Conservation (phyloP, 2,888 invertebrate species). For the Gymnoscelis rufifasciata region DNA sequence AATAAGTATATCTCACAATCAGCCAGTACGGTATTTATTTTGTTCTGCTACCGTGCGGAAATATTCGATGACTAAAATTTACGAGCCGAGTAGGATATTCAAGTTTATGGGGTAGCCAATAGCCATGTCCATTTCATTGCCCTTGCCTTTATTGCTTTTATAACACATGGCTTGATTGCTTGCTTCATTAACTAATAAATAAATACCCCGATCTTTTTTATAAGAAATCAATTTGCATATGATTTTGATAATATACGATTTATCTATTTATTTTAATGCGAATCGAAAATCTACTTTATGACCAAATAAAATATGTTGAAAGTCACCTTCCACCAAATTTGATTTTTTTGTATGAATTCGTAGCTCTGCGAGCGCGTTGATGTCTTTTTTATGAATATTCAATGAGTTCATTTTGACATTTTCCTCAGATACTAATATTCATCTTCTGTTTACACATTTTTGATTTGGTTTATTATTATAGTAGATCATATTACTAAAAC, state of each 20-base stretch:
- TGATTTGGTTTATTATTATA: too few relatives aligned
- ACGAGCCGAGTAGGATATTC: slow-evolving; percentile 41
- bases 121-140: slow-evolving; percentile 24
- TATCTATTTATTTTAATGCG: slow-evolving; percentile 3
- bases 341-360: slow-evolving; percentile 6
- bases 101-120: slow-evolving; percentile 41
- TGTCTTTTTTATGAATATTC: slow-evolving; percentile 18
- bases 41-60: slow-evolving; percentile 41
- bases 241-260: neutral
- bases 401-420: neutral
- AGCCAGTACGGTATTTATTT: too few relatives aligned
- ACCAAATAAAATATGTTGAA: neutral
- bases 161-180: slow-evolving; percentile 3
- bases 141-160: slow-evolving; percentile 7
- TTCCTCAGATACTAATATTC: neutral
- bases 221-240: slow-evolving; percentile 2
- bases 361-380: slow-evolving; percentile 20
- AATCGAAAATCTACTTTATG: neutral
- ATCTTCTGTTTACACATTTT: too few relatives aligned
- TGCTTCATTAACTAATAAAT: slow-evolving; percentile 4
- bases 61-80: slow-evolving; percentile 51
- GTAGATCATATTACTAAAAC: too few relatives aligned
- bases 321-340: slow-evolving; percentile 2
- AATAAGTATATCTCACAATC: too few relatives aligned
- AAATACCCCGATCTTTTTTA: neutral